Evolutionary conservation across 2,888 invertebrate genomes (phyloP), one percentile per base, ranked within the genome.

Genomic region (Chrysolina oricalcia): DNA sequence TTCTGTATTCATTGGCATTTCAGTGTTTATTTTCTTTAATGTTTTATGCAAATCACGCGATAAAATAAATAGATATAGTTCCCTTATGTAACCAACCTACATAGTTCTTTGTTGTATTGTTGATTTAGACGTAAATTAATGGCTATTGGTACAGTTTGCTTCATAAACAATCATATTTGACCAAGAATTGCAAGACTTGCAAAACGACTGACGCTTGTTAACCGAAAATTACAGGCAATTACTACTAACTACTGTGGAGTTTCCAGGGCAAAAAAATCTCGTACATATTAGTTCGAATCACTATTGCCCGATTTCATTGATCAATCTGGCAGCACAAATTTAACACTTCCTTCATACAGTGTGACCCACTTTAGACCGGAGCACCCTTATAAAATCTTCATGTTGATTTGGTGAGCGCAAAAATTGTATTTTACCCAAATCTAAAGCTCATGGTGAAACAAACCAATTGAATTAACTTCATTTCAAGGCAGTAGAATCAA

Each of bases 71-170:
- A 27, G 69, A 73, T 73, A 73, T 69, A 69, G 68, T 73, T 73
- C 69, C 63, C 69, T 73, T 73, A 73, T 53, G 64, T 69, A 73
- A 73, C 73, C 68, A 64, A 62, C 73, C 73, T 73, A 73, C 73
- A 64, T 64, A 69, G 63, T 40, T 72, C 68, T 73, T 73, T 73
- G 73, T 73, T 73, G 64, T 63, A 69, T 59, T 59, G 59, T 59
- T 59, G 59, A 59, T 59, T 27, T 59, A 27, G 59, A 59, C 27
- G 59, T 59, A 27, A 59, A 59, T 27, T 59, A 59, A 59, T 59
- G 59, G 59, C 59, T n/a, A 4, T 59, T 59, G 59, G 59, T 59
- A 27, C 59, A 17, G 59, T 27, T 59, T 35, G 59, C 59, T 59
- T 59, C 27, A 35, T 23, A 35, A 59, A 59, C 17, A 35, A 59